Evolutionary conservation across 2,113 vertebrate species (phyloP).

Genomic region (Sebastes fasciatus): DNA sequence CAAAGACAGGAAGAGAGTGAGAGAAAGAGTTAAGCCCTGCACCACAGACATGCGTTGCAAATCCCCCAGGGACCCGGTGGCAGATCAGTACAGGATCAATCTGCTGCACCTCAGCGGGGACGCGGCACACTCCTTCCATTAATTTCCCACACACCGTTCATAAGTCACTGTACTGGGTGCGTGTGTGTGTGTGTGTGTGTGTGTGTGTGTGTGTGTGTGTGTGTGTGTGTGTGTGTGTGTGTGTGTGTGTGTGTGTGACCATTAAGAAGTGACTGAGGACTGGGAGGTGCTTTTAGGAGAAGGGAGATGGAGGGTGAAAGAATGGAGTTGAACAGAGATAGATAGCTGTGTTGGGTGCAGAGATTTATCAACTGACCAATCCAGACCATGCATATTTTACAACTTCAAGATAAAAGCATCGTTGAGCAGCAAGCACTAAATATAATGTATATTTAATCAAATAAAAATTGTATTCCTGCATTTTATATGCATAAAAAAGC

Average conservation of each 20-base stretch:
- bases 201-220: slow-evolving; percentile 25
- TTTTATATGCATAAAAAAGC: slow-evolving; percentile 34
- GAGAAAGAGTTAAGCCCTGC: slow-evolving; percentile 51
- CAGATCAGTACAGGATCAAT: slow-evolving; percentile 77
- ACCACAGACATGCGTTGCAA: slow-evolving; percentile 69
- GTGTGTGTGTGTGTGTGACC: slow-evolving; percentile 24
- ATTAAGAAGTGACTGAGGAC: slow-evolving; percentile 30
- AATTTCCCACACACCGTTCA: slow-evolving; percentile 48
- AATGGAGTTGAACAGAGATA: slow-evolving; percentile 22
- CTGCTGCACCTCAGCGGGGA: slow-evolving; percentile 70
- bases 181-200: slow-evolving; percentile 24
- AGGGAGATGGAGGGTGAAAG: neutral
- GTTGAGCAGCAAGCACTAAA: slow-evolving; percentile 22
- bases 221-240: slow-evolving; percentile 42
- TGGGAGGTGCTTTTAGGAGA: neutral
- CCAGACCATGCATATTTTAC: slow-evolving; percentile 31
- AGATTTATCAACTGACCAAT: slow-evolving; percentile 48
- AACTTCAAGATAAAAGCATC: slow-evolving; percentile 40
- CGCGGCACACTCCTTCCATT: slow-evolving; percentile 53
- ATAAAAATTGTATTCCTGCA: slow-evolving; percentile 29
- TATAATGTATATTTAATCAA: slow-evolving; percentile 48
- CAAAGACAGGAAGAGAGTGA: slow-evolving; percentile 20
- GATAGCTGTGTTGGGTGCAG: neutral
- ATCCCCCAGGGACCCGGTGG: slow-evolving; percentile 65
- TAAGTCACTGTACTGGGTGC: slow-evolving; percentile 14